Conservation (phyloP, 2,888 invertebrate genomes). For the Cybosia mesomella region DNA sequence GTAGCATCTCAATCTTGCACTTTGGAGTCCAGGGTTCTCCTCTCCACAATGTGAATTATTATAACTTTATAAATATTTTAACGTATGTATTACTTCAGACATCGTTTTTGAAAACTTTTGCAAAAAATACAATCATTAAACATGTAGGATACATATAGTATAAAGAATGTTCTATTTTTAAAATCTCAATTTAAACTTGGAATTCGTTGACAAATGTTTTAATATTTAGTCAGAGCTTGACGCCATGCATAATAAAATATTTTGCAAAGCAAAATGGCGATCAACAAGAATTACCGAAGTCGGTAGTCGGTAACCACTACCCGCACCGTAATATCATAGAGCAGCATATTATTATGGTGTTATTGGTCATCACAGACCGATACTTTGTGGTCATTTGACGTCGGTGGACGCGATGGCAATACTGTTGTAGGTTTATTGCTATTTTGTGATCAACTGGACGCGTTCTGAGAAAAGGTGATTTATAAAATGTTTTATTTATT, state of each 20-base stretch:
- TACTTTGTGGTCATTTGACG: conserved; percentile 71
- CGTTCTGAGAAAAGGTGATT: conserved; percentile 32
- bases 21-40: too few species aligned
- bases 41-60: too few species aligned
- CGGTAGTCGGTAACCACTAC: conserved; percentile 52
- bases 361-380: conserved; percentile 65
- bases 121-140: too few species aligned
- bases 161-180: neutral
- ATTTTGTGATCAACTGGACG: conserved; percentile 40
- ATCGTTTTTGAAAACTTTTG: too few species aligned
- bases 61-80: too few species aligned
- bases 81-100: too few species aligned
- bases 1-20: too few species aligned
- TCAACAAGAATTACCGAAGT: conserved; percentile 52
- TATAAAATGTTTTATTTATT: conserved; percentile 29
- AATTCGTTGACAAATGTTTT: conserved; percentile 13
- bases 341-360: conserved; percentile 52
- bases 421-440: conserved; percentile 55
- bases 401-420: conserved; percentile 49
- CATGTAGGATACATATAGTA: neutral
- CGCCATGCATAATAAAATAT: conserved; percentile 35
- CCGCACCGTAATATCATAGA: conserved; percentile 51
- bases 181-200: conserved; percentile 2
- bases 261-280: conserved; percentile 29
- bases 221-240: conserved; percentile 44